A percentile compares a stretch with the other conserved stretches of the same genome.
Evolutionary conservation across 1,140 invertebrate genomes (phyloP).

Genomic region (Euwallacea fornicatus): DNA sequence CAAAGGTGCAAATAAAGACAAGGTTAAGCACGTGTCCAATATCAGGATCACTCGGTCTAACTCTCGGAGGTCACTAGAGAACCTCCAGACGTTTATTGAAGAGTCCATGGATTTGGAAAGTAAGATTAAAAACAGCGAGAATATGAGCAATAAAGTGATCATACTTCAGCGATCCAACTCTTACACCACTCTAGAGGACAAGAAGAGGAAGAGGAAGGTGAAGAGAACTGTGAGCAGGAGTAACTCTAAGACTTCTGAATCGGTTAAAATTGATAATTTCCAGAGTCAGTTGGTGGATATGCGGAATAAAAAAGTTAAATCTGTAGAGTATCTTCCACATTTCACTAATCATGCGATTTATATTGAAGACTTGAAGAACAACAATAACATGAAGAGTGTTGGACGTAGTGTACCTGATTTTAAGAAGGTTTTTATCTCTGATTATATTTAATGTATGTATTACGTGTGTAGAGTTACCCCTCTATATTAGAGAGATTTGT

Average conservation of each 20-base stretch:
- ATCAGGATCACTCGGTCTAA: slow-evolving; percentile 47
- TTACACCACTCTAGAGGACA: slow-evolving; percentile 44
- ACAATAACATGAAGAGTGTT: slow-evolving; percentile 49
- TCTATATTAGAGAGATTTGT: no score
- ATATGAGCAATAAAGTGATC: neutral
- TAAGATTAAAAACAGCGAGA: neutral
- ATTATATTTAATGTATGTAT: slow-evolving; percentile 53
- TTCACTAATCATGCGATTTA: slow-evolving; percentile 32
- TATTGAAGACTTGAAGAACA: slow-evolving; percentile 39
- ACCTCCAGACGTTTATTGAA: slow-evolving; percentile 48
- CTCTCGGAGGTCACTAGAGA: slow-evolving; percentile 51
- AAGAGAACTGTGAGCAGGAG: slow-evolving; percentile 39
- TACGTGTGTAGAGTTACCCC: slow-evolving; percentile 1
- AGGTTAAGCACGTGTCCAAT: slow-evolving; percentile 27
- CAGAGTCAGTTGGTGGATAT: slow-evolving; percentile 17
- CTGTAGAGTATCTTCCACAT: slow-evolving; percentile 44
- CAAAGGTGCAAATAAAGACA: neutral
- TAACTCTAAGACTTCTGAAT: slow-evolving; percentile 39
- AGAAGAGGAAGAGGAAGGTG: slow-evolving; percentile 32
- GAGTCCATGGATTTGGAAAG: neutral
- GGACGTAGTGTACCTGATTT: slow-evolving; percentile 60
- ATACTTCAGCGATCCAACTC: slow-evolving; percentile 48
- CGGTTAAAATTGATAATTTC: slow-evolving; percentile 30
- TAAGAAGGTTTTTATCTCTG: slow-evolving; percentile 60
- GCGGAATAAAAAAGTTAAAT: slow-evolving; percentile 41